Evolutionary conservation across 2,888 invertebrate species (phyloP).

Genomic region (Harpalus rubripes): DNA sequence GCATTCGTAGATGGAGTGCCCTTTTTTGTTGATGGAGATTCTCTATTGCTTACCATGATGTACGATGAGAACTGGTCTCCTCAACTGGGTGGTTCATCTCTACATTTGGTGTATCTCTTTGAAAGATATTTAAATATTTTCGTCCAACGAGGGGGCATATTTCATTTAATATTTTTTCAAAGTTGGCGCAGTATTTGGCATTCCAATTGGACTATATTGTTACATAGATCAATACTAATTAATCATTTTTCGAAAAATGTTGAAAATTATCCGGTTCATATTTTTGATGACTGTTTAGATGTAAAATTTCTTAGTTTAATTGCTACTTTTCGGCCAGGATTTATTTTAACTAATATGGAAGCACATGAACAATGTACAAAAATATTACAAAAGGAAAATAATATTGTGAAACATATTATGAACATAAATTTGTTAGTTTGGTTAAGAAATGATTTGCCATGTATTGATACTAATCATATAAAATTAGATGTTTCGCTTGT

Average conservation of each 20-base stretch:
- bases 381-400: constrained; percentile 11
- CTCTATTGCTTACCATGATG: constrained; percentile 51
- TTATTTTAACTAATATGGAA: constrained; percentile 59
- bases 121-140: constrained; percentile 62
- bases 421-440: constrained; percentile 52
- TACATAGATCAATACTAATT: constrained; percentile 56
- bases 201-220: constrained; percentile 35
- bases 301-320: constrained; percentile 26
- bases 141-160: constrained; percentile 58
- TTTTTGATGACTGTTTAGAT: constrained; percentile 59
- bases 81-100: constrained; percentile 54
- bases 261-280: constrained; percentile 43
- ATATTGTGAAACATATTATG: constrained; percentile 51
- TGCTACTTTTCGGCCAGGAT: constrained; percentile 44
- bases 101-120: constrained; percentile 58
- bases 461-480: constrained; percentile 60
- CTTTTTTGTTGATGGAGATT: constrained; percentile 63
- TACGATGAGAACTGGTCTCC: constrained; percentile 45
- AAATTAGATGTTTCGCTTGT: constrained; percentile 36
- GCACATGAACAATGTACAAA: constrained; percentile 19
- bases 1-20: constrained; percentile 60
- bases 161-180: constrained; percentile 58
- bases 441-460: constrained; percentile 58
- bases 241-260: constrained; percentile 56
- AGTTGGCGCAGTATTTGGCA: constrained; percentile 57